phyloP scores from a whole-genome alignment of 2,888 invertebrate species.

The Hemistola chrysoprasaria region DNA sequence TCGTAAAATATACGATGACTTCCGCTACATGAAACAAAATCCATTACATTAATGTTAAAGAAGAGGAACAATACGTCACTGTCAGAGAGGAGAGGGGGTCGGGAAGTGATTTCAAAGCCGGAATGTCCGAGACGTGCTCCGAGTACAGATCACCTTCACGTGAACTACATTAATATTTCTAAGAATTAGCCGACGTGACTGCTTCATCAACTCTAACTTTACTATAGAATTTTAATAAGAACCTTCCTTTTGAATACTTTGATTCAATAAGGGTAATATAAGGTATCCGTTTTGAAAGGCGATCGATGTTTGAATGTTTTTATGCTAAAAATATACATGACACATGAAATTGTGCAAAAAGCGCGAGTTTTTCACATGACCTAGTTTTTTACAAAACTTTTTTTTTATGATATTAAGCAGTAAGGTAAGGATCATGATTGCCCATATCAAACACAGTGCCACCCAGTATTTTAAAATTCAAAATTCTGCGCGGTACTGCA shows the following conservation, averaged over 20 bases:
- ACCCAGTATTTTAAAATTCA: too few species aligned
- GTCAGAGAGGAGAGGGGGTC: constrained; percentile 62
- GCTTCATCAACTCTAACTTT: constrained; percentile 42
- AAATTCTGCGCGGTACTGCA: too few species aligned
- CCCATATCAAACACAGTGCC: too few species aligned
- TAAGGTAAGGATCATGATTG: too few species aligned
- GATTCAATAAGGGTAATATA: too few species aligned
- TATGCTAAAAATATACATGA: too few species aligned
- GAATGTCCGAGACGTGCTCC: constrained; percentile 71
- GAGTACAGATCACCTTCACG: constrained; percentile 61
- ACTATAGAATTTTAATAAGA: constrained; percentile 37
- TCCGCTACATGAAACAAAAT: constrained; percentile 73
- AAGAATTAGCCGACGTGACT: constrained; percentile 64
- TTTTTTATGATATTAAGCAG: too few species aligned
- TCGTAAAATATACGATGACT: constrained; percentile 67
- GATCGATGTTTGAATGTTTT: too few species aligned
- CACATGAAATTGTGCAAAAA: too few species aligned
- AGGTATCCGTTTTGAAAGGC: too few species aligned
- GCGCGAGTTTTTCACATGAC: too few species aligned
- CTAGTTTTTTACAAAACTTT: too few species aligned
- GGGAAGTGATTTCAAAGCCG: constrained; percentile 78
- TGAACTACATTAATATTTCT: constrained; percentile 69
- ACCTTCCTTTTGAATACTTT: constrained; percentile 11
- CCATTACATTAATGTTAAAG: constrained; percentile 78
- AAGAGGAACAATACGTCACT: constrained; percentile 78